Evolutionary conservation across 2,888 invertebrate species (phyloP), one percentile per base, ranked within the genome.

Genomic region (Parascotia fuliginaria): DNA sequence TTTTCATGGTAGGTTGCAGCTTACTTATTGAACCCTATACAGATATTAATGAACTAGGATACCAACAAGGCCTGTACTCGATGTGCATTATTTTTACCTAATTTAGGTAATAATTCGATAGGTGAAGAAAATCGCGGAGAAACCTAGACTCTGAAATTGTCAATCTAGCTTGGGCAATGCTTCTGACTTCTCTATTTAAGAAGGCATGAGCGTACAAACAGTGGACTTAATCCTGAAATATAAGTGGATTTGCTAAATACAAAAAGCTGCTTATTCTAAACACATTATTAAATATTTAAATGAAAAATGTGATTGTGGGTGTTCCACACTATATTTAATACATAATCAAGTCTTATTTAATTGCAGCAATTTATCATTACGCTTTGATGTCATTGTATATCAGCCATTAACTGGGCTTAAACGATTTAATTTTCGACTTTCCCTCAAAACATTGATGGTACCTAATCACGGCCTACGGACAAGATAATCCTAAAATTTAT

Each of bases 401-500:
- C 74, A 67, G 65, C 83, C 83, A 87, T 89, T 85, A 89, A 80
- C 79, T 71, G 67, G 81, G 87, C 82, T 89, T 87, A 85, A 79
- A 81, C 80, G 83, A 83, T 89, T 89, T 87, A 83, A 90, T 89
- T 89, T 86, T 81, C 77, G 80, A 81, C 84, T 85, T 87, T 85
- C 89, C 88, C 88, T 80, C 79, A 80, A 83, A 84, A 79, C 81
- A 84, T 83, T 84, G 82, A 83, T 75, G 77, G 79, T 75, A 77
- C 81, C 85, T 87, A 89, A 91, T 90, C 87, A 87, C 86, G 67
- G 77, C 77, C 76, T 75, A 83, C 81, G 76, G 85, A 91, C 92
- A 87, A 86, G 85, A 81, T 89, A 90, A 92, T 92, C 91, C 89
- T 75, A 70, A 74, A 83, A 92, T 92, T 91, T 92, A 92, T 91